phyloP scores from a whole-genome alignment of 2,888 invertebrate genomes.

The Thera obeliscata region DNA sequence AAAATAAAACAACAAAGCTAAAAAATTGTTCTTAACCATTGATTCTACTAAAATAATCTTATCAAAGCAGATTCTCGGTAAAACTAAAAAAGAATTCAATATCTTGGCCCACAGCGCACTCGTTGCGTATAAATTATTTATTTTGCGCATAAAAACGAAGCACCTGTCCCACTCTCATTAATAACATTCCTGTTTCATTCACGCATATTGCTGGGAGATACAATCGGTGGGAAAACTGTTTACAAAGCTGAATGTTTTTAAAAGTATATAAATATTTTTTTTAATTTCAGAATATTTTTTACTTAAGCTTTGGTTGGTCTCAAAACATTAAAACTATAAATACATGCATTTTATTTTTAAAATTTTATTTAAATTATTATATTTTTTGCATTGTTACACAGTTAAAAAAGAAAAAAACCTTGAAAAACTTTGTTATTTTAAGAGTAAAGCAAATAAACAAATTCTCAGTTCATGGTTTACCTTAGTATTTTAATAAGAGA shows the following conservation, averaged over 20 bases:
- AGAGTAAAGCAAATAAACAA: too few species aligned
- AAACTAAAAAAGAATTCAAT: conserved; percentile 21
- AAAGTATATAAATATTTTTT: too few species aligned
- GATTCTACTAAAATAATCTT: not conserved
- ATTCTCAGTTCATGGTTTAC: too few species aligned
- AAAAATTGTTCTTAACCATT: not conserved
- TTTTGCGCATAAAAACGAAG: conserved; percentile 26
- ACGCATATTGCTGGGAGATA: conserved; percentile 7
- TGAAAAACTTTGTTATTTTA: too few species aligned
- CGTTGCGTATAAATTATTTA: conserved; percentile 35
- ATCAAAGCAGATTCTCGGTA: conserved; percentile 16
- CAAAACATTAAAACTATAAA: too few species aligned
- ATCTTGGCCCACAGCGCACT: conserved; percentile 16
- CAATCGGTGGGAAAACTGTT: not conserved
- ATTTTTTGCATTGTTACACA: too few species aligned
- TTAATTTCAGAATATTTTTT: too few species aligned
- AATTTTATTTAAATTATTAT: too few species aligned
- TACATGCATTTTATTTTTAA: too few species aligned
- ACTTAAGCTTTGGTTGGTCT: too few species aligned
- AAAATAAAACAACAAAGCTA: not conserved
- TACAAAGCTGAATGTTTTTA: not conserved
- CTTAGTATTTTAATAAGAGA: too few species aligned
- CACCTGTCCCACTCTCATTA: conserved; percentile 36
- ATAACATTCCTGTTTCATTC: conserved; percentile 28
- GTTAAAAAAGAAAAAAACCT: too few species aligned